Evolutionary conservation across 2,888 invertebrate genomes (phyloP), one percentile per base, ranked within the genome.

Genomic region (Poecilus cupreus): DNA sequence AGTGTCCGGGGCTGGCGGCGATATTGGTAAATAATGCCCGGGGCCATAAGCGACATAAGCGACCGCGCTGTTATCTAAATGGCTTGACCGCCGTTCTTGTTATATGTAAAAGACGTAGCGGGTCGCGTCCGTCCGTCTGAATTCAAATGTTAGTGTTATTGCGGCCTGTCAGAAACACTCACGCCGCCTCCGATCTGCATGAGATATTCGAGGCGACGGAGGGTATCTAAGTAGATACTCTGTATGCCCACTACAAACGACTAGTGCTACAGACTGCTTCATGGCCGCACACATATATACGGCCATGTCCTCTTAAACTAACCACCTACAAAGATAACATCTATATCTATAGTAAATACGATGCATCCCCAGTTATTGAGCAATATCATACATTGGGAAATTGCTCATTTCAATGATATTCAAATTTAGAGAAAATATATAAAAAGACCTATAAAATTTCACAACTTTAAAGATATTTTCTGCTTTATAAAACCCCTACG

Each of bases 111-210:
- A 83, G 83, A 80, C 82, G 82, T 51, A 49, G 49, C 78, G 60
- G 64, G 79, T 64, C 51, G 68, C 37, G 80, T 72, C 76, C 83
- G 76, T 54, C 85, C 26, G 85, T 86, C 87, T 85, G 84, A 85
- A 87, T 86, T 86, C 87, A 85, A 87, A 87, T 88, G 88, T 86
- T 88, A 88, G 84, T 88, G 88, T 88, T 89, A 89, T 89, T 88
- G 88, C 88, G 84, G 83, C 86, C 87, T 87, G 89, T 88, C 88
- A 88, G 88, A 88, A 88, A 88, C 88, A 89, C 80, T 80, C 80
- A 72, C 85, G 85, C 87, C 86, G 86, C 81, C 83, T 86, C 83
- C 84, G 82, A 84, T 85, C 83, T 83, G 82, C 37, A 80, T 80
- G 80, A 80, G 80, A 80, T 80, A 80, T 72, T 49, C 54, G 18